Percentiles rank a stretch among this genome's conserved stretches.
Conservation (phyloP, 2,888 invertebrate species). For the Ceramica pisi region DNA sequence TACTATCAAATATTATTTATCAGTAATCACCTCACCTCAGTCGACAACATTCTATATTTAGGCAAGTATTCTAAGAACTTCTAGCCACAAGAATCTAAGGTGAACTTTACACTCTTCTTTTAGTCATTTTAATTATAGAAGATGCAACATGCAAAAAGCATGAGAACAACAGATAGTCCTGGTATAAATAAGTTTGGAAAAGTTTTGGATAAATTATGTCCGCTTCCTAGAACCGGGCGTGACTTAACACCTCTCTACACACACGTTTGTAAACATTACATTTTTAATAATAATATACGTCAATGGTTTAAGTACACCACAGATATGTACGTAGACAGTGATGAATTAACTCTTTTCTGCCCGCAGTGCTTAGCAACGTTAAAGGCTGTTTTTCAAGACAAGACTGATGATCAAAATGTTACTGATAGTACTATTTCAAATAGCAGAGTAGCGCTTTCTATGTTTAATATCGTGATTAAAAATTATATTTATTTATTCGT, state of each 20-base stretch:
- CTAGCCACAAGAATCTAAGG: too few species aligned
- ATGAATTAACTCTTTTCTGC: slow-evolving; percentile 44
- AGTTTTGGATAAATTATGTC: slow-evolving; percentile 57
- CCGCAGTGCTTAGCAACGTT: slow-evolving; percentile 6
- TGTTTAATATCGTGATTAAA: not conserved
- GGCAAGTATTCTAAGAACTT: too few species aligned
- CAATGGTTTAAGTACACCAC: slow-evolving; percentile 44
- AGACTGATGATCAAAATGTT: slow-evolving; percentile 18
- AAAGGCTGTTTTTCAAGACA: slow-evolving; percentile 9
- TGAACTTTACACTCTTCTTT: too few species aligned
- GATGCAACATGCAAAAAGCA: slow-evolving; percentile 42
- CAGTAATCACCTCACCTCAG: too few species aligned
- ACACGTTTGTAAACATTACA: slow-evolving; percentile 63
- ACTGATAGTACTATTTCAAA: slow-evolving; percentile 3
- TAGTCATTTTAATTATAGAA: slow-evolving; percentile 35
- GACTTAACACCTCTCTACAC: slow-evolving; percentile 59
- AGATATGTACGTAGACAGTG: slow-evolving; percentile 39
- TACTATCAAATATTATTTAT: not conserved
- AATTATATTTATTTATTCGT: too few species aligned
- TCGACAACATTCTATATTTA: too few species aligned
- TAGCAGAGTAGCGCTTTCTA: not conserved
- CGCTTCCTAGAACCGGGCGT: slow-evolving; percentile 65
- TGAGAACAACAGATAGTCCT: slow-evolving; percentile 39
- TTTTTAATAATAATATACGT: slow-evolving; percentile 58
- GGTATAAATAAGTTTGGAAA: slow-evolving; percentile 48